These are phyloP conservation scores for Luffia ferchaultella DNA, from an alignment of 2,888 invertebrate species.

Conservation along the genomic window DNA sequence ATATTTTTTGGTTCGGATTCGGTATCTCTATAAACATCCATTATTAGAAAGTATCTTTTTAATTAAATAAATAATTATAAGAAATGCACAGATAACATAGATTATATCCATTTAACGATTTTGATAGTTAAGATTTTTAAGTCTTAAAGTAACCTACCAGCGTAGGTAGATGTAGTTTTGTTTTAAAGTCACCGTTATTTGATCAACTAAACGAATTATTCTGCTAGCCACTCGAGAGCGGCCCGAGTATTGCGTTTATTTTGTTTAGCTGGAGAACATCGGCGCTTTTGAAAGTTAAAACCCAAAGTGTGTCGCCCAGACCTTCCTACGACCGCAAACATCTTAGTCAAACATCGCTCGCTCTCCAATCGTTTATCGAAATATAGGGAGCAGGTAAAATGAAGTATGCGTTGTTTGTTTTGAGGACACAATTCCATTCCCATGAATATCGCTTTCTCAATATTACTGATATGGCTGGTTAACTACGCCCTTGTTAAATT, in stretches of 20 bases:
- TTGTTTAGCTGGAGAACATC: slow-evolving; percentile 47
- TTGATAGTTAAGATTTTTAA: too few species aligned
- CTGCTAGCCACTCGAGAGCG: slow-evolving; percentile 32
- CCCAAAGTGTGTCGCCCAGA: slow-evolving; percentile 56
- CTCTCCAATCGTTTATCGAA: slow-evolving; percentile 53
- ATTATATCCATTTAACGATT: too few species aligned
- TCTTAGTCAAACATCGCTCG: slow-evolving; percentile 45
- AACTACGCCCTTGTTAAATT: too few species aligned
- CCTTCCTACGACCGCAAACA: slow-evolving; percentile 47
- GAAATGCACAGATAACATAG: too few species aligned
- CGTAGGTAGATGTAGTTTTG: too few species aligned
- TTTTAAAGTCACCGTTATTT: too few species aligned
- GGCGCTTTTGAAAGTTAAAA: slow-evolving; percentile 57
- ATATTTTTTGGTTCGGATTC: too few species aligned
- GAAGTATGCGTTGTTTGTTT: slow-evolving; percentile 1
- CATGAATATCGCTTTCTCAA: slow-evolving; percentile 30
- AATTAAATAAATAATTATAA: too few species aligned
- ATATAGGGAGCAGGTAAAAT: slow-evolving; percentile 46
- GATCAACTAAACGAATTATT: slow-evolving; percentile 45
- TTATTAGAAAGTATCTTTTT: too few species aligned
- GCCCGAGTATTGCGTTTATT: slow-evolving; percentile 14
- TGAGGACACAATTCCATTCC: slow-evolving; percentile 23
- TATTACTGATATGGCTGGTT: slow-evolving; percentile 9
- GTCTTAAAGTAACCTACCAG: too few species aligned
- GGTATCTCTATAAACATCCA: too few species aligned